A percentile compares a stretch with the other conserved stretches of the same genome.
These are phyloP conservation scores for Agonopterix subpropinquella DNA, from an alignment of 2,888 invertebrate genomes.

Conservation along the genomic window DNA sequence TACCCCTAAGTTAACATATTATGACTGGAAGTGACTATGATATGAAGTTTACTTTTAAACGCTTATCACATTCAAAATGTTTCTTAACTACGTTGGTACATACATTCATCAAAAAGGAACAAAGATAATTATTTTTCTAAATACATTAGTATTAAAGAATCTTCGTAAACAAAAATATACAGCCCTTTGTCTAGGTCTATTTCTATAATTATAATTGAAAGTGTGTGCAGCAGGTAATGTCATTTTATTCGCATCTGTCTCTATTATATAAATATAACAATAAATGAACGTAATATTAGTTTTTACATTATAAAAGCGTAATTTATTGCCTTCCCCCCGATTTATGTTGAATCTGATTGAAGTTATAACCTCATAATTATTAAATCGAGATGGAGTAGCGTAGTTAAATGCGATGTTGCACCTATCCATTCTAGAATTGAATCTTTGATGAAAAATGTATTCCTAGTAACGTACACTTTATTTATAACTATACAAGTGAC, in stretches of 20 bases:
- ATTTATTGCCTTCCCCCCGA: conserved; percentile 82
- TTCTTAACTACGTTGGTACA: conserved; percentile 37
- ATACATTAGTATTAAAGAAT: conserved; percentile 29
- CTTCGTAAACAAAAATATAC: conserved; percentile 30
- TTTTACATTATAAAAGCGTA: conserved; percentile 78
- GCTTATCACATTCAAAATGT: conserved; percentile 65
- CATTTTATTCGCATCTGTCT: conserved; percentile 10
- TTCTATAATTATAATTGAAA: not conserved
- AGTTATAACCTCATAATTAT: conserved; percentile 2
- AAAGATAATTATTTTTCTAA: conserved; percentile 37
- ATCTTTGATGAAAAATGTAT: conserved; percentile 1
- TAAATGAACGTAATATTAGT: conserved; percentile 34
- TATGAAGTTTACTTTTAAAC: conserved; percentile 58
- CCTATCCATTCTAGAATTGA: conserved; percentile 8
- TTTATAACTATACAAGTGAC: conserved; percentile 8
- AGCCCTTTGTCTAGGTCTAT: conserved; percentile 34
- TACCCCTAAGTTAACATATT: conserved; percentile 69
- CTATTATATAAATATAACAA: conserved; percentile 9
- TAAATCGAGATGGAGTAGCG: not conserved
- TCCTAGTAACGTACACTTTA: conserved; percentile 2
- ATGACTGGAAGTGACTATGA: conserved; percentile 75
- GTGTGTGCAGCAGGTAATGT: conserved; percentile 3
- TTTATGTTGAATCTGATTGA: conserved; percentile 45
- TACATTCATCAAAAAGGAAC: conserved; percentile 53
- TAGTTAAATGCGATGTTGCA: conserved; percentile 4